Evolutionary conservation across 53 echinoderm and acorn worm species (phyloP), one percentile per base, ranked within the genome.

Genomic region (Luidia sarsii): DNA sequence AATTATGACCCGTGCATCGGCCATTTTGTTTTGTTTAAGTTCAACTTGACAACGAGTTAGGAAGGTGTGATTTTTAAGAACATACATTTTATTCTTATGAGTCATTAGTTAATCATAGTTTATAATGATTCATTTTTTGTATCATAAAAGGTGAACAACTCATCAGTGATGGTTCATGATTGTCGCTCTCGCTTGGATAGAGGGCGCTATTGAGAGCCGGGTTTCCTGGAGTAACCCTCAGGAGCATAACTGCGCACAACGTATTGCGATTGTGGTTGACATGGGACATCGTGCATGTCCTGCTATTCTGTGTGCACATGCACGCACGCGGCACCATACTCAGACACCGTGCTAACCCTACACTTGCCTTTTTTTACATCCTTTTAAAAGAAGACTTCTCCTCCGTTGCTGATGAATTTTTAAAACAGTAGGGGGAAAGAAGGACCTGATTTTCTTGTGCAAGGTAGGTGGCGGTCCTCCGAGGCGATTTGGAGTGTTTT

Each of bases 401-500:
- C 32, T 43, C 59, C 30, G 59, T 70, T 83, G 83, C 83, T 56
- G 83, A 83, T 83, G 83, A 83, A 57, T 68, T 64, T 83, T 83
- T 83, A 83, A 83, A 71, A 83, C 35, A 48, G 71, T 6, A 59
- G 62, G 83, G 83, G 63, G 71, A 83, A 64, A 82, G 43, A 71
- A 77, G 77, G 59, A 70, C 83, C 70, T 83, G 71, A 71, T 83
- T 46, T 70, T 62, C 83, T 71, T 83, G 83, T 83, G 83, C 46
- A 83, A 83, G 83, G 83, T 83, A 71, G 62, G 83, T 57, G 31
- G 41, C 33, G 41, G 11, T 59, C 20, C 43, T 59, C n/a, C 5
- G 60, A 60, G 60, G 27, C 18, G 37, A 55, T 72, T 1, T 39
- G 38, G 57, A 10, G 27, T 36, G 48, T 6, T 60, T 61, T 77